Conservation (phyloP, 2,113 vertebrate genomes). For the Mustela lutreola region DNA sequence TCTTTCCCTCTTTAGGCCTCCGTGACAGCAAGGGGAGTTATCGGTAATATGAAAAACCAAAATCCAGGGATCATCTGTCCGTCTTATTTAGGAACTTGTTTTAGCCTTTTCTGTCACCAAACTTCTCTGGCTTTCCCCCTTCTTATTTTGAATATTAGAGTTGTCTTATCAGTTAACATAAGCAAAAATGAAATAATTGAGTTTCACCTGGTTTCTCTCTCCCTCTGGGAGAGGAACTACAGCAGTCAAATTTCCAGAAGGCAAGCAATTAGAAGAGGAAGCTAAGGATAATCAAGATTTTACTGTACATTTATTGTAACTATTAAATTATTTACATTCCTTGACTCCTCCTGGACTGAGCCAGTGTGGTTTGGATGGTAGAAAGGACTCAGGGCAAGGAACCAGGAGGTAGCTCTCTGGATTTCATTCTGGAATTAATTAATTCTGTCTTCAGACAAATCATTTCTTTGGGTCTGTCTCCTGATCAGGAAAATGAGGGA, state of each 20-base stretch:
- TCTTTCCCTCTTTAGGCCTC: neutral
- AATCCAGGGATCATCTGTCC: neutral
- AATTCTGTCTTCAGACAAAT: neutral
- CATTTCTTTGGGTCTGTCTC: constrained; percentile 31
- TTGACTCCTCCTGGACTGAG: constrained; percentile 28
- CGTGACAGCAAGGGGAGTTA: neutral
- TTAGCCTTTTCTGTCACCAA: constrained; percentile 29
- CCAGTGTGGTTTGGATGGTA: neutral
- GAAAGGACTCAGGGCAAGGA: neutral
- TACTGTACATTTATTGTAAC: neutral
- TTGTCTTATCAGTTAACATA: constrained; percentile 46
- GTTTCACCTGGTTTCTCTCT: constrained; percentile 49
- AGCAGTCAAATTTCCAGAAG: constrained; percentile 60
- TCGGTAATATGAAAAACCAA: neutral
- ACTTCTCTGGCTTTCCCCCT: neutral
- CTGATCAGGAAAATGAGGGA: constrained; percentile 43
- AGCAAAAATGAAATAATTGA: constrained; percentile 54
- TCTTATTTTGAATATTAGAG: neutral
- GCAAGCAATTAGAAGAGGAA: constrained; percentile 55
- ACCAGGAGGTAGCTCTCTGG: neutral
- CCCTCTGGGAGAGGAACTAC: constrained; percentile 27
- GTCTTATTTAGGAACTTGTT: constrained; percentile 5
- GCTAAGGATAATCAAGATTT: constrained; percentile 45
- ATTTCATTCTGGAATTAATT: constrained; percentile 32
- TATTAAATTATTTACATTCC: constrained; percentile 61